These are phyloP conservation scores for Bothrops jararaca DNA, from an alignment of 2,113 vertebrate genomes.

Conservation along the genomic window DNA sequence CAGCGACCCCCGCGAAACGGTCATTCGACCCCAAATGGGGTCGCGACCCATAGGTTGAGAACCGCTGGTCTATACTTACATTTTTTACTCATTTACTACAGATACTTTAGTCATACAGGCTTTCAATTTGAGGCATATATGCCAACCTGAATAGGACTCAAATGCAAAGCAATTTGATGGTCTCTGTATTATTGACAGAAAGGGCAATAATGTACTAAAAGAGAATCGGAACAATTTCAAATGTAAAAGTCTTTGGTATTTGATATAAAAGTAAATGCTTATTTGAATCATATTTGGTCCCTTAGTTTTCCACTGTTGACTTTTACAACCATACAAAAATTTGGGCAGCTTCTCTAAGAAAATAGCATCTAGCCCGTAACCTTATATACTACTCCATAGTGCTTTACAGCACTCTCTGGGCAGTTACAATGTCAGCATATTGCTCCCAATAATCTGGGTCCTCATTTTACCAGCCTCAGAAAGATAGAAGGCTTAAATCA, in stretches of 20 bases:
- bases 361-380: neutral
- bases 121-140: neutral
- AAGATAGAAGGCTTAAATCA: neutral
- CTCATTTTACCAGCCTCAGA: too few relatives aligned
- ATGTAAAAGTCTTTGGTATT: neutral
- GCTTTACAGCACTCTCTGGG: neutral
- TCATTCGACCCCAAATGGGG: too few relatives aligned
- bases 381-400: neutral
- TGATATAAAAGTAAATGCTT: neutral
- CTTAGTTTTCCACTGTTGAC: neutral
- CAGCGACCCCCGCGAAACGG: too few relatives aligned
- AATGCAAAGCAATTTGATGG: neutral
- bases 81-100: neutral
- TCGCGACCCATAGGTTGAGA: too few relatives aligned
- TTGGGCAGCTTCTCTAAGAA: neutral
- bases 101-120: neutral
- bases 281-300: neutral
- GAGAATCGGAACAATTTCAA: neutral
- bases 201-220: neutral
- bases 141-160: neutral
- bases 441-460: neutral
- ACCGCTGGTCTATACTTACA: neutral
- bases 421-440: neutral
- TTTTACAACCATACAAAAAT: neutral
- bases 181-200: neutral